These are phyloP conservation scores for Tautogolabrus adspersus DNA, from an alignment of 2,113 vertebrate species.

Conservation along the genomic window DNA sequence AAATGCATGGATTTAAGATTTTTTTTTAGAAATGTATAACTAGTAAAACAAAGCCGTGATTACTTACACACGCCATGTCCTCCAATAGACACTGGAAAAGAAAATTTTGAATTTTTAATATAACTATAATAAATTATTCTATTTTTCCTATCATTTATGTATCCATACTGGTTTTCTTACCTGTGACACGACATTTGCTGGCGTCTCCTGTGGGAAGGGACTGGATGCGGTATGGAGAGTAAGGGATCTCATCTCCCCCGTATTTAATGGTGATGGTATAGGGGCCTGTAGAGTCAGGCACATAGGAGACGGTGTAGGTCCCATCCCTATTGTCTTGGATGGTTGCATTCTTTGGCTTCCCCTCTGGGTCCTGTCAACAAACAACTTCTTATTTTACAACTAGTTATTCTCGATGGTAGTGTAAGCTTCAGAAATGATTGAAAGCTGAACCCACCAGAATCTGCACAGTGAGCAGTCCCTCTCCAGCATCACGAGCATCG, in stretches of 20 bases:
- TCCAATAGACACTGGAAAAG: constrained; percentile 91
- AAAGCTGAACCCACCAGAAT: constrained; percentile 87
- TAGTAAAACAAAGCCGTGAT: constrained; percentile 8
- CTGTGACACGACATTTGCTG: constrained; percentile 95
- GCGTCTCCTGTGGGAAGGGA: constrained; percentile 93
- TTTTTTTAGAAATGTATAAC: background rate
- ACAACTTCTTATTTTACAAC: background rate
- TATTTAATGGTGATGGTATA: constrained; percentile 97
- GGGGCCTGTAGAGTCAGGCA: constrained; percentile 91
- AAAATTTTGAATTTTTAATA: constrained; percentile 37
- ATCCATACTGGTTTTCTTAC: constrained; percentile 67
- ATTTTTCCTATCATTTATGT: background rate
- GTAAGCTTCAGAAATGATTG: background rate
- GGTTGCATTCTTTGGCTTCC: constrained; percentile 94
- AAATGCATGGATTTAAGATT: constrained; percentile 1
- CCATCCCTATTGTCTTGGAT: constrained; percentile 95
- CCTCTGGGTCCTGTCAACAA: constrained; percentile 90
- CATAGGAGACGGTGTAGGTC: constrained; percentile 94
- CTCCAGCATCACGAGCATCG: constrained; percentile 91
- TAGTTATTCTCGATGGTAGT: background rate
- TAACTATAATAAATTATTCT: constrained; percentile 1
- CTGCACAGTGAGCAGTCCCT: constrained; percentile 93
- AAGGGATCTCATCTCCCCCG: constrained; percentile 94
- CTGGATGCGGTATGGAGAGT: constrained; percentile 92
- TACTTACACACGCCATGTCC: constrained; percentile 93